Evolutionary conservation across 2,888 invertebrate species (phyloP).

Genomic region (Protonemura montana): DNA sequence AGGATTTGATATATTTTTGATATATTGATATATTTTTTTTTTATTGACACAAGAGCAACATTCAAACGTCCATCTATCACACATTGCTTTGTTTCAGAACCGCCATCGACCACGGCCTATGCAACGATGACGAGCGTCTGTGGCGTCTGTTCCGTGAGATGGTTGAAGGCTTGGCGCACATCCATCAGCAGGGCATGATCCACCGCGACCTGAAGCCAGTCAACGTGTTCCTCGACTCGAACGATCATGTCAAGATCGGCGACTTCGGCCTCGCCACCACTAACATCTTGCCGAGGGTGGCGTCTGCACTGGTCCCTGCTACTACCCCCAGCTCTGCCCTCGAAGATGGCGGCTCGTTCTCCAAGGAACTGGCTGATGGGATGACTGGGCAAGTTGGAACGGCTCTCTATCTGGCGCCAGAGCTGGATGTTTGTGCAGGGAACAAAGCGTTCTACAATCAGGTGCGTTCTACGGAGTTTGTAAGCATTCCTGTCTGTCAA

Average conservation of each 20-base stretch:
- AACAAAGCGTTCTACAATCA: conserved; percentile 81
- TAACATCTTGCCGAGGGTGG: conserved; percentile 63
- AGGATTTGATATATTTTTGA: no score
- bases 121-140: conserved; percentile 77
- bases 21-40: no score
- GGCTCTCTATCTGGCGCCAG: conserved; percentile 94
- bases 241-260: conserved; percentile 96
- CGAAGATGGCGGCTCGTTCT: conserved; percentile 49
- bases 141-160: conserved; percentile 96
- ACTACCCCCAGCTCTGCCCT: neutral
- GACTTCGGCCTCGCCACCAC: conserved; percentile 97
- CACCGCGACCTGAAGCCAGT: conserved; percentile 87
- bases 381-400: conserved; percentile 91
- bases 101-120: conserved; percentile 83
- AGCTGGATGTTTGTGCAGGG: conserved; percentile 71
- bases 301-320: neutral
- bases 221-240: conserved; percentile 93
- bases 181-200: conserved; percentile 91
- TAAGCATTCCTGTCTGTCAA: neutral
- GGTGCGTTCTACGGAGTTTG: conserved; percentile 53
- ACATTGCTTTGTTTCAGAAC: no score
- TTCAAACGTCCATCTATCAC: no score
- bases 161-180: conserved; percentile 87
- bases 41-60: no score
- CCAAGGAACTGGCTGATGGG: conserved; percentile 57